Evolutionary conservation across 2,797 vertebrate species (phyloP).

Genomic region (Dallia pectoralis): DNA sequence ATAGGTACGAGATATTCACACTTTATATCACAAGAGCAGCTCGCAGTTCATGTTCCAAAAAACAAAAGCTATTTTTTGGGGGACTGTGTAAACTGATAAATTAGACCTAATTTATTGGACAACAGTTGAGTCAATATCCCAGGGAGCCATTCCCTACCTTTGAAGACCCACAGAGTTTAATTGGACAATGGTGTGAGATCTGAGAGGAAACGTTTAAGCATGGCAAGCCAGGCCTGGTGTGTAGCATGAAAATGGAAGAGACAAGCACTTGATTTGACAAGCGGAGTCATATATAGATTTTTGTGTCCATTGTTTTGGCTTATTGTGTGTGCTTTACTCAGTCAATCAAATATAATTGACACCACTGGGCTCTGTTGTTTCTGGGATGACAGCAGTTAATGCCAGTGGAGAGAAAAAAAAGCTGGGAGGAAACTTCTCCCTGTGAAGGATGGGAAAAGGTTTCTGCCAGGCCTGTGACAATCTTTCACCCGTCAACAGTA

Average conservation of each 20-base stretch:
- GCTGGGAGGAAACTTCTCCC: conserved; percentile 78
- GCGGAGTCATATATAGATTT: conserved; percentile 99
- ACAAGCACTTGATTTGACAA: conserved; percentile 90
- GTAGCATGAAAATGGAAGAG: conserved; percentile 89
- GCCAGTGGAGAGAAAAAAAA: conserved; percentile 83
- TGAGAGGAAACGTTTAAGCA: conserved; percentile 83
- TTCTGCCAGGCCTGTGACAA: conserved; percentile 78
- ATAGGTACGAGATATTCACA: conserved; percentile 22
- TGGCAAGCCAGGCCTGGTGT: conserved; percentile 78
- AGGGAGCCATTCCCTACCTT: conserved; percentile 85
- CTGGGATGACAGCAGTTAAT: conserved; percentile 96
- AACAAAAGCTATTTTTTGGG: conserved; percentile 60
- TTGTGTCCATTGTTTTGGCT: conserved; percentile 99
- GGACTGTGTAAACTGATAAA: conserved; percentile 94
- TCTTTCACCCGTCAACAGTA: conserved; percentile 83
- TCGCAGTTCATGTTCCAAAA: conserved; percentile 41
- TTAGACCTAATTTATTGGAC: conserved; percentile 98
- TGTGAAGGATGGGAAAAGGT: conserved; percentile 79
- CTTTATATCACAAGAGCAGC: background rate
- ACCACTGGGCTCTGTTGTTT: conserved; percentile 96
- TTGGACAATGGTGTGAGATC: conserved; percentile 88
- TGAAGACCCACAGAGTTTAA: conserved; percentile 85
- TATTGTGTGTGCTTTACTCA: conserved; percentile 99
- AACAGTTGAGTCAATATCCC: conserved; percentile 87
- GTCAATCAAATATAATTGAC: conserved; percentile 99